phyloP scores from a whole-genome alignment of 1,140 invertebrate species.

The Calycopis cecrops region DNA sequence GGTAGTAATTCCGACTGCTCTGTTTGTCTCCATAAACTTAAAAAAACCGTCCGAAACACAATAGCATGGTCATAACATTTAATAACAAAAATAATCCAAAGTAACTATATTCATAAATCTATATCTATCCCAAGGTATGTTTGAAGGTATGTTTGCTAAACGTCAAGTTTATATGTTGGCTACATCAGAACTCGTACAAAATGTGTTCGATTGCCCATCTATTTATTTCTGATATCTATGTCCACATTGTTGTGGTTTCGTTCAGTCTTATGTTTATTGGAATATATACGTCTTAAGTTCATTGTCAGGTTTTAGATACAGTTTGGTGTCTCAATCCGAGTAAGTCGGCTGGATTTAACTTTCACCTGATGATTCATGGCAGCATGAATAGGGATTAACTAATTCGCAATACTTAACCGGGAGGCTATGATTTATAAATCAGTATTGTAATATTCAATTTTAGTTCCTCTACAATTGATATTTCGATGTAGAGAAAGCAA shows the following conservation, averaged over 20 bases:
- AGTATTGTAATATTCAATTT: not conserved
- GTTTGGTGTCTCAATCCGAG: slow-evolving; percentile 49
- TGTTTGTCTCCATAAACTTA: too few relatives aligned
- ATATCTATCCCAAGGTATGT: too few relatives aligned
- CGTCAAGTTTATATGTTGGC: too few relatives aligned
- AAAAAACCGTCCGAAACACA: too few relatives aligned
- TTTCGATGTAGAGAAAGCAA: not conserved
- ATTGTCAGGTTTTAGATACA: slow-evolving; percentile 57
- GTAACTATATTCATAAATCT: too few relatives aligned
- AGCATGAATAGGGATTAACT: slow-evolving; percentile 23
- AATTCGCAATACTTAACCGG: slow-evolving; percentile 14
- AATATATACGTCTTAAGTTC: slow-evolving; percentile 33
- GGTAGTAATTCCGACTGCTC: too few relatives aligned
- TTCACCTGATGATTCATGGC: slow-evolving; percentile 55
- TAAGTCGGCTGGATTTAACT: slow-evolving; percentile 42
- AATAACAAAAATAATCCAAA: too few relatives aligned
- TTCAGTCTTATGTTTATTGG: slow-evolving; percentile 24
- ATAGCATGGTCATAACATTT: too few relatives aligned
- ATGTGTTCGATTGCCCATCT: too few relatives aligned
- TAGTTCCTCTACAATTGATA: not conserved
- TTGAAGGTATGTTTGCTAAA: too few relatives aligned
- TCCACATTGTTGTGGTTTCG: slow-evolving; percentile 39
- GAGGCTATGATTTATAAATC: slow-evolving; percentile 17
- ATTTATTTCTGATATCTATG: too few relatives aligned
- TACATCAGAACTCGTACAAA: too few relatives aligned